phyloP scores from a whole-genome alignment of 2,888 invertebrate species.

The Phorcus lineatus region DNA sequence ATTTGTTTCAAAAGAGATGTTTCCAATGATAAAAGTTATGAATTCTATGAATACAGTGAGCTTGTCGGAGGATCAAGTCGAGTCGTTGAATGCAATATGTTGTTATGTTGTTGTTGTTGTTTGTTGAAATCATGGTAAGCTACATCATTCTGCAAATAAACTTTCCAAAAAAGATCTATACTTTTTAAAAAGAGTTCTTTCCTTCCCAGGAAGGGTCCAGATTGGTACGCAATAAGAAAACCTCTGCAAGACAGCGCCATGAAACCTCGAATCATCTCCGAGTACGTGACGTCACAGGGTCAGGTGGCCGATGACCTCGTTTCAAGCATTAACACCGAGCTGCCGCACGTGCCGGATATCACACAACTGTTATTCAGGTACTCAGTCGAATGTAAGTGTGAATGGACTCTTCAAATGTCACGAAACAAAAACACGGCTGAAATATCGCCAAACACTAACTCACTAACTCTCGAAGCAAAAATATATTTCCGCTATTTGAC shows the following conservation, averaged over 20 bases:
- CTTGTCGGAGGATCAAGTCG: too few relatives aligned
- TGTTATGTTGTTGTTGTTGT: too few relatives aligned
- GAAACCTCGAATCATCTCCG: not conserved
- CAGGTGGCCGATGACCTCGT: conserved; percentile 18
- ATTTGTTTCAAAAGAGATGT: too few relatives aligned
- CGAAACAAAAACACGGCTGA: not conserved
- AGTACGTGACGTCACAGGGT: conserved; percentile 4
- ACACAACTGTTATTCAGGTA: conserved; percentile 10
- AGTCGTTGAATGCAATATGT: too few relatives aligned
- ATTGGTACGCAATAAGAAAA: conserved; percentile 19
- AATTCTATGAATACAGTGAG: too few relatives aligned
- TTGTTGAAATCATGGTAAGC: too few relatives aligned
- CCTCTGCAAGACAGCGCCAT: not conserved
- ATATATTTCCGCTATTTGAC: too few relatives aligned
- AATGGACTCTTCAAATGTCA: not conserved
- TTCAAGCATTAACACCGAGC: not conserved
- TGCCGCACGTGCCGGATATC: not conserved
- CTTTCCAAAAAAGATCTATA: too few relatives aligned
- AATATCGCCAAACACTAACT: too few relatives aligned
- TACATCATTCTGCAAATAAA: too few relatives aligned
- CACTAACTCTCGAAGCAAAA: too few relatives aligned
- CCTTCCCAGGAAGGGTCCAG: conserved; percentile 8
- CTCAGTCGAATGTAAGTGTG: conserved; percentile 27
- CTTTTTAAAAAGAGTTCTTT: not conserved
- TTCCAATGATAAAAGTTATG: too few relatives aligned